A percentile compares a stretch with the other conserved stretches of the same genome.
Evolutionary conservation across 2,888 invertebrate genomes (phyloP).

Genomic region (Trachelus troglodyta): DNA sequence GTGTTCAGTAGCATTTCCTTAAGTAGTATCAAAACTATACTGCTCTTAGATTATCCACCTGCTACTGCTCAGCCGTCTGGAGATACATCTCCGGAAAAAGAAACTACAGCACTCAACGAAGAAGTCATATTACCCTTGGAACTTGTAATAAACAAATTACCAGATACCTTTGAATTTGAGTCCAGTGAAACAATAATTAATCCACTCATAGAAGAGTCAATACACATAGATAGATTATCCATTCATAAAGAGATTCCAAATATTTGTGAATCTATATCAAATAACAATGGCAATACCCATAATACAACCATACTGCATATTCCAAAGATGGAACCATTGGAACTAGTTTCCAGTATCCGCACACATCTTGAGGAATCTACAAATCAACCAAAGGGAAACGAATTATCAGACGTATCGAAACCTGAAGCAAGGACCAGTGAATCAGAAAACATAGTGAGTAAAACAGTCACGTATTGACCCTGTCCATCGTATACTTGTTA

Average conservation of each 20-base stretch:
- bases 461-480: too few relatives aligned
- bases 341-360: slow-evolving; percentile 20
- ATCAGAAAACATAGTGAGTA: too few relatives aligned
- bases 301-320: slow-evolving; percentile 11
- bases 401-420: background rate
- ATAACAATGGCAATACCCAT: background rate
- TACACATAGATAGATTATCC: background rate
- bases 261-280: background rate
- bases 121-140: slow-evolving; percentile 37
- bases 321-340: slow-evolving; percentile 25
- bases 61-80: background rate
- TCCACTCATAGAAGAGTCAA: background rate
- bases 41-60: slow-evolving; percentile 14
- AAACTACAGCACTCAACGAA: slow-evolving; percentile 19
- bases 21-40: too few relatives aligned
- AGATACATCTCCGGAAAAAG: slow-evolving; percentile 1
- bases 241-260: background rate
- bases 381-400: slow-evolving; percentile 9
- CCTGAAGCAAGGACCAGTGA: too few relatives aligned
- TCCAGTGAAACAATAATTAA: background rate
- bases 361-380: slow-evolving; percentile 17
- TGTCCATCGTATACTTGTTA: too few relatives aligned
- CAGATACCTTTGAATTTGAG: slow-evolving; percentile 6
- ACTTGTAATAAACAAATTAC: slow-evolving; percentile 40
- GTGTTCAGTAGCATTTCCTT: too few relatives aligned